Conservation (phyloP, 2,888 invertebrate species). For the Athalia cordata region DNA sequence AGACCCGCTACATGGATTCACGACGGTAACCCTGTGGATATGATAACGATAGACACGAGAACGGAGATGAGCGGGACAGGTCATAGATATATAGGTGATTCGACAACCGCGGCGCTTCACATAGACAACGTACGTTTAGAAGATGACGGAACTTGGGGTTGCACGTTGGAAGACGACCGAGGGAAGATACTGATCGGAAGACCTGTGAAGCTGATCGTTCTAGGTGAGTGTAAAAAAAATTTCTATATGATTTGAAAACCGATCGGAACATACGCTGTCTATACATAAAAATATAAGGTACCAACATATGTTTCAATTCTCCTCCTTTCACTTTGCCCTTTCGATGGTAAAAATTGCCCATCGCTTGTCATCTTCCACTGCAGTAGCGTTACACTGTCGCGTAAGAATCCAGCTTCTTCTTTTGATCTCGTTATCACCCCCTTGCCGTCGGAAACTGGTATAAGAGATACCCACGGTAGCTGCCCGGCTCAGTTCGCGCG, state of each 20-base stretch:
- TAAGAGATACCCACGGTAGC: background rate
- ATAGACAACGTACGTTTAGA: conserved; percentile 78
- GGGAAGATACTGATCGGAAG: conserved; percentile 80
- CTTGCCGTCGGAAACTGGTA: background rate
- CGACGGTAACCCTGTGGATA: conserved; percentile 68
- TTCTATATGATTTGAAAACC: background rate
- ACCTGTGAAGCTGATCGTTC: conserved; percentile 80
- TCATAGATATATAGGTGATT: conserved; percentile 71
- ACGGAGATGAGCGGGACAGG: conserved; percentile 72
- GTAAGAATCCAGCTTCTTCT: conserved; percentile 2
- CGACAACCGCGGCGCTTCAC: conserved; percentile 72
- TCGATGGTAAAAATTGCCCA: background rate
- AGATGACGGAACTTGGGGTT: conserved; percentile 84
- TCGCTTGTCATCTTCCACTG: conserved; percentile 21
- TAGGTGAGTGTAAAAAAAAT: conserved; percentile 76
- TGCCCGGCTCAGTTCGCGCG: background rate
- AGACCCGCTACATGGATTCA: conserved; percentile 70
- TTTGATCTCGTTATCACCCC: conserved; percentile 39
- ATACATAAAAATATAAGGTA: too few species aligned
- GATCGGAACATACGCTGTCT: background rate
- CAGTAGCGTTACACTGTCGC: background rate
- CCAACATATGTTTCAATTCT: too few species aligned
- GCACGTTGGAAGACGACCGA: conserved; percentile 79
- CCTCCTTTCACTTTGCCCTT: background rate
- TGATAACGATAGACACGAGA: conserved; percentile 71